Evolutionary conservation across 2,888 invertebrate species (phyloP), one percentile per base, ranked within the genome.

Genomic region (Steinernema scapterisci): DNA sequence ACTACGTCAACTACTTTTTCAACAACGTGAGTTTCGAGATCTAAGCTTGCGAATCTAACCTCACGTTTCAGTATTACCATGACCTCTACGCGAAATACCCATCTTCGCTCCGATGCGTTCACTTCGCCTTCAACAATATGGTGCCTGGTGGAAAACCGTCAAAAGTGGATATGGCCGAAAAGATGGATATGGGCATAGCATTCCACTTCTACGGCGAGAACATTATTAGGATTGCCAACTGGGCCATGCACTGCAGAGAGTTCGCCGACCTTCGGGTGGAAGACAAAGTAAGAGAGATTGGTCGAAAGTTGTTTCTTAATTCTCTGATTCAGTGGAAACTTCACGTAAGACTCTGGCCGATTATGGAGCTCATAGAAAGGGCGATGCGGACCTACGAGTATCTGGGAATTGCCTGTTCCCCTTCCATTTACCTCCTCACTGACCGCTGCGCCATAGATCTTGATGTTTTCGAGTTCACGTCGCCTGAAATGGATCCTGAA

Each of bases 371-470:
- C 27, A 16, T 63, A 16, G 63, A 63, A 38, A 2, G 63, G 11
- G 13, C 31, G 13, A 27, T 27, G 16, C 63, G 63, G 11, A 63
- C 63, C 1, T 31, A 25, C 31, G 63, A 63, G 31, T 63, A 31
- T 16, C 31, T 63, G 27, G 63, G 63, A 31, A 63, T 27, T 31
- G n/a, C 9, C 31, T 63, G 31, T n/a, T 25, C 63, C 3, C 31
- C 63, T 11, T 16, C 25, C 6, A 31, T 63, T 63, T 31, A 31
- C 31, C 56, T 74, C n/a, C 31, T 74, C 16, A 46, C 27, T 9
- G 71, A 71, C n/a, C 38, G 46, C 9, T 23, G 43, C n/a, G 74
- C 74, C 9, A 38, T 74, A 19, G 74, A 74, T 31, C 23, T 71
- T 19, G 31, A 74, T 25, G 44, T 27, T 16, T 46, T 38, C 23